Percentiles rank a stretch among this genome's conserved stretches.
Conservation (phyloP, 2,797 vertebrate genomes). For the Tenualosa thibaudeaui region DNA sequence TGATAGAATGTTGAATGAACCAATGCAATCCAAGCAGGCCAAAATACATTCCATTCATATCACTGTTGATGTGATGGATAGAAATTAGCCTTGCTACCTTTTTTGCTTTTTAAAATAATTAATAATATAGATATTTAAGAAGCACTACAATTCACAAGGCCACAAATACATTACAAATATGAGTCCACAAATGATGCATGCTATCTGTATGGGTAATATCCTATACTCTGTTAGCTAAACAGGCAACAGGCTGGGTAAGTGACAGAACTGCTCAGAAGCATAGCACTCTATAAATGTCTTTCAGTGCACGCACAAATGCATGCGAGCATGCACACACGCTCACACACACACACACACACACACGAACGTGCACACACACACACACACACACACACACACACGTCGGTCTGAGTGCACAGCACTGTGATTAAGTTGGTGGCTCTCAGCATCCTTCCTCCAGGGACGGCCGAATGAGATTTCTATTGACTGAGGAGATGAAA, state of each 20-base stretch:
- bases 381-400: not conserved
- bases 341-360: constrained; percentile 2
- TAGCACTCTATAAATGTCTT: not conserved
- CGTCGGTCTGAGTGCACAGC: not conserved
- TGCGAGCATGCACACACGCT: not conserved
- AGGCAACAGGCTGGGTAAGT: not conserved
- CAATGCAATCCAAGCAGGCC: not conserved
- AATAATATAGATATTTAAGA: too few relatives aligned
- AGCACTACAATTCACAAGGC: too few relatives aligned
- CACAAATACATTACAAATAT: not conserved
- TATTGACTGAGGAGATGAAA: not conserved
- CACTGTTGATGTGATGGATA: not conserved
- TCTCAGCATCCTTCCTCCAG: not conserved
- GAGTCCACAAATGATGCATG: not conserved
- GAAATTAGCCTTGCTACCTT: too few relatives aligned
- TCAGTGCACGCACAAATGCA: not conserved
- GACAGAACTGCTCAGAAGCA: not conserved
- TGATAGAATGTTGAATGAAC: not conserved
- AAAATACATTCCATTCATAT: not conserved
- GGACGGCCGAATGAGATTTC: not conserved
- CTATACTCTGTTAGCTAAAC: not conserved
- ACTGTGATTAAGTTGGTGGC: not conserved
- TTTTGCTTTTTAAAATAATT: too few relatives aligned
- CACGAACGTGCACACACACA: not conserved
- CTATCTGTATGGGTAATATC: not conserved